Percentiles rank a stretch among this genome's conserved stretches.
These are phyloP conservation scores for Coenonympha glycerion DNA, from an alignment of 2,888 invertebrate genomes.

Conservation along the genomic window DNA sequence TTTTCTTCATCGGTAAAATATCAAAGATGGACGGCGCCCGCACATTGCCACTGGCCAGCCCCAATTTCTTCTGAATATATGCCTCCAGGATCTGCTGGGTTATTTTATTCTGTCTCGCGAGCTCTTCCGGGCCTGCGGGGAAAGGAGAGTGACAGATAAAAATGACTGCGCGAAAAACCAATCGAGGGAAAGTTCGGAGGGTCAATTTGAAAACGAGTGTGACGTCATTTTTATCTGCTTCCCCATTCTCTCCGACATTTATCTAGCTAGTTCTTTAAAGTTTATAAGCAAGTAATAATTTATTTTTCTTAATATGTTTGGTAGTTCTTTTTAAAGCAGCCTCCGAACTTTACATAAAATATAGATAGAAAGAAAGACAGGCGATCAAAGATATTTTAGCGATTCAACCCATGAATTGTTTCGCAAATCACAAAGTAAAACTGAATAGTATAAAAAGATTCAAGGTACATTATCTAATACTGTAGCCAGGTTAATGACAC, in stretches of 20 bases:
- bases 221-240: slow-evolving; percentile 75
- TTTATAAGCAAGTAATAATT: not conserved
- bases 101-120: slow-evolving; percentile 84
- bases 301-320: not conserved
- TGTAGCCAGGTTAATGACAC: not conserved
- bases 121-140: slow-evolving; percentile 74
- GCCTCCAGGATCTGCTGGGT: slow-evolving; percentile 85
- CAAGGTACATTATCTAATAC: not conserved
- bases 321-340: not conserved
- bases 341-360: slow-evolving; percentile 4
- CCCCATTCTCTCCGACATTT: slow-evolving; percentile 43
- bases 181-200: slow-evolving; percentile 31
- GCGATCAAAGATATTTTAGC: too few relatives aligned
- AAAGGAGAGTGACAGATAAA: slow-evolving; percentile 71
- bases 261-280: not conserved
- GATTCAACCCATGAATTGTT: too few relatives aligned
- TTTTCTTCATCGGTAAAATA: slow-evolving; percentile 74
- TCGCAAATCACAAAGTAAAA: too few relatives aligned
- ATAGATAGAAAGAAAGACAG: too few relatives aligned
- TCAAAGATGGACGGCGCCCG: slow-evolving; percentile 79
- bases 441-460: not conserved
- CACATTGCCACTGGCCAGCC: slow-evolving; percentile 69
- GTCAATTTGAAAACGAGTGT: slow-evolving; percentile 29
- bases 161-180: slow-evolving; percentile 59
- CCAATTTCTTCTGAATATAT: slow-evolving; percentile 81